Conservation (phyloP, 1,140 invertebrate species). For the Drosophila tropicalis region DNA sequence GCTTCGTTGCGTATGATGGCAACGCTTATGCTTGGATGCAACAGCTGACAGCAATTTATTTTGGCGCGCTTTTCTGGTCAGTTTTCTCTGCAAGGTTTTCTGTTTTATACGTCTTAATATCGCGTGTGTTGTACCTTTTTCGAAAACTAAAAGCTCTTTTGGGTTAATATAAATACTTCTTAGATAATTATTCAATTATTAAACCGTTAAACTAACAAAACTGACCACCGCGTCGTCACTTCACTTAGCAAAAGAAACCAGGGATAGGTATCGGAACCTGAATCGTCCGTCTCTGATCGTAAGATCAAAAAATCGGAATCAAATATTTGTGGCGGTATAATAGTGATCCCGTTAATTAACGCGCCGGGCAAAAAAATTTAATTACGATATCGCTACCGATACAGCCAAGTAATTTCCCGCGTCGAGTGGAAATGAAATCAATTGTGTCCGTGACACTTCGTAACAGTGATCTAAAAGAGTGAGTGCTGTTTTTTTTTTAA, state of each 20-base stretch:
- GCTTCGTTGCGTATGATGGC: constrained; percentile 17
- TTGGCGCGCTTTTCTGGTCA: constrained; percentile 47
- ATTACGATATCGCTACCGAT: too few species aligned
- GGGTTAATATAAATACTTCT: not conserved
- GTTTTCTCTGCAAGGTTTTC: not conserved
- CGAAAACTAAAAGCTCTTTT: not conserved
- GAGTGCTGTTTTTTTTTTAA: too few species aligned
- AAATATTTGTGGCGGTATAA: not conserved
- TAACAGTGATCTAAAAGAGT: too few species aligned
- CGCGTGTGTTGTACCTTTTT: not conserved
- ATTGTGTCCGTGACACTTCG: too few species aligned
- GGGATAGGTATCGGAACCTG: not conserved
- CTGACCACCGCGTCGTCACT: not conserved
- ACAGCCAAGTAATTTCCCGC: too few species aligned
- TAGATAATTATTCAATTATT: not conserved
- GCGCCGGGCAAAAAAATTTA: too few species aligned
- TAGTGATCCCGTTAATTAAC: too few species aligned
- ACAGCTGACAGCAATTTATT: constrained; percentile 40
- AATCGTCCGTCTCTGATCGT: not conserved
- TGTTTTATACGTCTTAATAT: not conserved
- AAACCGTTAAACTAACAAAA: not conserved
- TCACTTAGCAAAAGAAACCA: not conserved
- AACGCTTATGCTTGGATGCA: constrained; percentile 37
- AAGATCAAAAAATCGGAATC: not conserved
- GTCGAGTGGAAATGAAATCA: too few species aligned